Evolutionary conservation across 23 tunicate genomes (phyloP).

Genomic region (Clavelina lepadiformis): DNA sequence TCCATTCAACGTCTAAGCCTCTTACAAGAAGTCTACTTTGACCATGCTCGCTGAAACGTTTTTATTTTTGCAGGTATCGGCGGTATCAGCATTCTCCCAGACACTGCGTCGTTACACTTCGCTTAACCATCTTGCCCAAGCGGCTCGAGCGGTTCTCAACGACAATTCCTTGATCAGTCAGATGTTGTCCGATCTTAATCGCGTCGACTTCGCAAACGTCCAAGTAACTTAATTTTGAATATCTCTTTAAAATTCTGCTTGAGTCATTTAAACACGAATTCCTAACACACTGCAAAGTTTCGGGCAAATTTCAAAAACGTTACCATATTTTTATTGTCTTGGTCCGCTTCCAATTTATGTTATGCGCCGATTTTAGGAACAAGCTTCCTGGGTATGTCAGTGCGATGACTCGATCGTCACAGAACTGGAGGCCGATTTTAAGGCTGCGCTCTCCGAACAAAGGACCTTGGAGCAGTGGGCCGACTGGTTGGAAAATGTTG

Average conservation of each 20-base stretch:
- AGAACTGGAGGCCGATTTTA: constrained; percentile 74
- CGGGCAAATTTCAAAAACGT: too few relatives aligned
- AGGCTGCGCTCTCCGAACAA: constrained; percentile 68
- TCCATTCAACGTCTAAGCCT: background rate
- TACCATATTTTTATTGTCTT: too few relatives aligned
- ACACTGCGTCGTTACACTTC: constrained; percentile 96
- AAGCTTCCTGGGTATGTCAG: constrained; percentile 96
- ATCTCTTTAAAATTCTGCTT: too few relatives aligned
- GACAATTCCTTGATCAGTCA: constrained; percentile 79
- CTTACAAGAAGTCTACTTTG: background rate
- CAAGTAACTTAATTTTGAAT: too few relatives aligned
- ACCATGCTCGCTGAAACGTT: background rate
- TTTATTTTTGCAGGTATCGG: constrained; percentile 48
- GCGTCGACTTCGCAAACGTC: constrained; percentile 87
- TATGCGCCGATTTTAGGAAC: constrained; percentile 78
- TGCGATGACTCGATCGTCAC: constrained; percentile 65
- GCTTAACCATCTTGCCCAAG: constrained; percentile 97
- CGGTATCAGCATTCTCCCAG: constrained; percentile 97
- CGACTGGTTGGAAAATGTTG: constrained; percentile 85
- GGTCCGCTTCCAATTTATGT: too few relatives aligned
- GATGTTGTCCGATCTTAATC: constrained; percentile 90
- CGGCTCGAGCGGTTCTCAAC: constrained; percentile 93
- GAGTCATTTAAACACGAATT: too few relatives aligned
- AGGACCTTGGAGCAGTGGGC: constrained; percentile 94
- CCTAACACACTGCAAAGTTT: too few relatives aligned